Base-by-base conservation (phyloP, 2,888 invertebrate species). In the Cremastinae sp. region DNA sequence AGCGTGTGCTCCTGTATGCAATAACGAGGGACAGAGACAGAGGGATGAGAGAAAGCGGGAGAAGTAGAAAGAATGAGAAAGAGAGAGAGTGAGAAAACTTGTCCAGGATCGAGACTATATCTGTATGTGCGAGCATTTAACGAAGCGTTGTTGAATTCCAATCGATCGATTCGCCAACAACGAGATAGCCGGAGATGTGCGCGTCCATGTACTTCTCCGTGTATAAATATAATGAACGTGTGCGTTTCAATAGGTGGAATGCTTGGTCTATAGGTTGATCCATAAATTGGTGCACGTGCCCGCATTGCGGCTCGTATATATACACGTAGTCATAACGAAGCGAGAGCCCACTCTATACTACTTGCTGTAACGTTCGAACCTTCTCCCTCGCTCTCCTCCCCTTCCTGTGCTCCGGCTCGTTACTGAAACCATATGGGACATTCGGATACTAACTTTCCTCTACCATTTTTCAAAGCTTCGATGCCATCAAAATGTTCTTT, bases 81-180 rank as follows among this genome's bases (percentile, higher is more conserved):
- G 28, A 5, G 2, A 28, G 28, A 28, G 5, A 28, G 28, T 3
- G 28, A 28, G 5, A 28, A 5, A 28, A 5, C 28, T 28, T 28
- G 28, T 28, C 28, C 28, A 5, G 2, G 28, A 28, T 28, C 5
- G 28, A 28, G 5, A 28, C n/a, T n/a, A 35, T 28, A 55, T 55
- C 37, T 59, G 45, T 37, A 58, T 39, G 28, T 3, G 28, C 5
- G 28, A 28, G 28, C 80, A 81, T 85, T 85, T 87, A 87, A 87
- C 85, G 86, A 87, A 87, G 86, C 85, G 81, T 83, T 80, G 79
- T 81, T 83, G 84, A 84, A 84, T 86, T 86, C 78, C 83, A 82
- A 84, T 86, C 84, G 83, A 86, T 85, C 82, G 80, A 79, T 59
- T 64, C 18, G 10, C 49, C 65, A 71, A 61, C 65, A 64, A 37